These are phyloP conservation scores for Bombus soroeensis DNA, from an alignment of 1,140 invertebrate genomes.

Conservation along the genomic window DNA sequence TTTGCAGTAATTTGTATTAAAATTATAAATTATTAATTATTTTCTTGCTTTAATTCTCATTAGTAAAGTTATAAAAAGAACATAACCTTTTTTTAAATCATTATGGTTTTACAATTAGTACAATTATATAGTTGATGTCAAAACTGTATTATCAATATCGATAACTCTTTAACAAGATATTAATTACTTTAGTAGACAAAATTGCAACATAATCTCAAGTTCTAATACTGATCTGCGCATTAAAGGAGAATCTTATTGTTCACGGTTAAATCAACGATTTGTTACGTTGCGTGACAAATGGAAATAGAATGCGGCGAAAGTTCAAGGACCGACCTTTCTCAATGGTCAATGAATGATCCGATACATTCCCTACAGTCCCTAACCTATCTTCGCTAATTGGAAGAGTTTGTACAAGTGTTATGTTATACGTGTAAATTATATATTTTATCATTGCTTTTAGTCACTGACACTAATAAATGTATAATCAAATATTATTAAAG, in stretches of 20 bases:
- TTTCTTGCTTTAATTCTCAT: neutral
- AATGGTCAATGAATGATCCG: constrained; percentile 55
- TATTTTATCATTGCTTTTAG: neutral
- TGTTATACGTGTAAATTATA: neutral
- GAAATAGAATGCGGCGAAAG: constrained; percentile 68
- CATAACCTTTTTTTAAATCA: neutral
- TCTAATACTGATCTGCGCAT: neutral
- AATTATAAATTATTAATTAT: neutral
- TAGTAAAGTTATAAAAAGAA: neutral
- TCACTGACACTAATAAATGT: neutral
- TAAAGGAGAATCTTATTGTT: constrained; percentile 9
- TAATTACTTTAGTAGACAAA: too few species aligned
- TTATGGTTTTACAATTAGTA: neutral
- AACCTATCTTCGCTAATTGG: constrained; percentile 24
- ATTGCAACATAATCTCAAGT: neutral
- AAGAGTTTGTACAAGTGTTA: neutral
- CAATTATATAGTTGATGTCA: neutral
- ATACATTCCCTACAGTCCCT: constrained; percentile 21
- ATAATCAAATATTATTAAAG: neutral
- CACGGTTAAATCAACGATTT: constrained; percentile 64
- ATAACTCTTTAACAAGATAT: neutral
- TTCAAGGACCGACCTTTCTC: constrained; percentile 73
- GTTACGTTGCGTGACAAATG: constrained; percentile 71
- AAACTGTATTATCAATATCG: neutral
- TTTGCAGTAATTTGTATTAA: neutral